Conservation (phyloP, 2,797 vertebrate species). For the Acanthopagrus latus region DNA sequence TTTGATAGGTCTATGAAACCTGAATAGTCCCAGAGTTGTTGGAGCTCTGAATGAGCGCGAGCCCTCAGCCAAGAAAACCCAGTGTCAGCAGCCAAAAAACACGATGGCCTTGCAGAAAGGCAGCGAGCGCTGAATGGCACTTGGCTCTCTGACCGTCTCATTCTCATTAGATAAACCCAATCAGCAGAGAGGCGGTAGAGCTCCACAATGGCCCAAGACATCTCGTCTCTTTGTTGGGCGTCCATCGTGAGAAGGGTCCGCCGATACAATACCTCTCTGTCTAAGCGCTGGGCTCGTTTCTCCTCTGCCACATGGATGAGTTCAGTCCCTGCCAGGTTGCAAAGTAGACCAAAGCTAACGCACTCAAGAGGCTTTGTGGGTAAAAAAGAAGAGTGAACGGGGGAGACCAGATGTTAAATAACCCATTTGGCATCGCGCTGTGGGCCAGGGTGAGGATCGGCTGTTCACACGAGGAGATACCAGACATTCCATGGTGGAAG, state of each 20-base stretch:
- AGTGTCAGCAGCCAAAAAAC: slow-evolving; percentile 57
- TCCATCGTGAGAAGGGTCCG: slow-evolving; percentile 33
- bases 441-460: slow-evolving; percentile 8
- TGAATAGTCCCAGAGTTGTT: slow-evolving; percentile 73
- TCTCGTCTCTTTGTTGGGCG: slow-evolving; percentile 45
- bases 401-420: slow-evolving; percentile 46
- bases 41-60: slow-evolving; percentile 68
- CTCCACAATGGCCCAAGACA: slow-evolving; percentile 29
- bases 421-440: slow-evolving; percentile 21
- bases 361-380: slow-evolving; percentile 33
- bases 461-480: slow-evolving; percentile 42
- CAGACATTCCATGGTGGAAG: slow-evolving; percentile 59
- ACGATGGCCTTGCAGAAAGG: slow-evolving; percentile 48
- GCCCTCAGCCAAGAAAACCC: slow-evolving; percentile 68
- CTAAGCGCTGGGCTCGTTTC: slow-evolving; percentile 11
- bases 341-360: slow-evolving; percentile 26
- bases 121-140: slow-evolving; percentile 58
- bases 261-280: slow-evolving; percentile 58
- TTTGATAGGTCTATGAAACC: slow-evolving; percentile 80
- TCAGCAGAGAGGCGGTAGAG: slow-evolving; percentile 46
- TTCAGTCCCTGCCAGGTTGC: slow-evolving; percentile 33
- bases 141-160: slow-evolving; percentile 56
- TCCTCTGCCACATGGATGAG: slow-evolving; percentile 33
- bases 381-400: slow-evolving; percentile 24
- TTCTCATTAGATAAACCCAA: slow-evolving; percentile 69